Conservation (phyloP, 2,113 vertebrate species). For the Chamaea fasciata region DNA sequence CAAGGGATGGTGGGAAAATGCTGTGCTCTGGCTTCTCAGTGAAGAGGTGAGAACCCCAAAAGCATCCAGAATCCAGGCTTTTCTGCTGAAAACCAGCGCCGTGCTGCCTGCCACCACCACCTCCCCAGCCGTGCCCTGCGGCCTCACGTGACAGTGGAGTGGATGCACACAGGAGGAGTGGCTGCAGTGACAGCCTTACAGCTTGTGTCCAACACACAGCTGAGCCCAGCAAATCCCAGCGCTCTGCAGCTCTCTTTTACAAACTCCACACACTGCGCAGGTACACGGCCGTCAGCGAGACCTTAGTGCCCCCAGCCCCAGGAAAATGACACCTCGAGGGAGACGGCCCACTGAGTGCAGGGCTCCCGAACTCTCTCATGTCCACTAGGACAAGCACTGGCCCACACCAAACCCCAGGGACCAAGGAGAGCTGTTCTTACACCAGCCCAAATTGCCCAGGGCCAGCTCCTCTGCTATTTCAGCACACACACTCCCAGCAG, state of each 20-base stretch:
- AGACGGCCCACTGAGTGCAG: accelerated
- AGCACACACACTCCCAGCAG: background rate
- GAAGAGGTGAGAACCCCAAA: background rate
- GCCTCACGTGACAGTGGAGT: background rate
- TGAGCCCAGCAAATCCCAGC: conserved; percentile 41
- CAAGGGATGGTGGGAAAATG: background rate
- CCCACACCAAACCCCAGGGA: background rate
- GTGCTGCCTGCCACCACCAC: background rate
- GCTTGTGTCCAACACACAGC: conserved; percentile 15
- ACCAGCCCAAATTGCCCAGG: background rate
- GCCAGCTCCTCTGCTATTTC: background rate
- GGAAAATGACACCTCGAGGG: background rate
- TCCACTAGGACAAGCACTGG: background rate
- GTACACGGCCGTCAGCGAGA: background rate
- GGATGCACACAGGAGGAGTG: conserved; percentile 51
- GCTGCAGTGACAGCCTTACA: conserved; percentile 34
- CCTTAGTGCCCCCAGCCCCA: accelerated
- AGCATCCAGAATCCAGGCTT: background rate
- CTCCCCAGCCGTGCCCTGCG: background rate
- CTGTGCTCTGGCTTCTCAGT: accelerated
- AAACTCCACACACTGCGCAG: conserved; percentile 18
- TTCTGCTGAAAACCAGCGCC: accelerated
- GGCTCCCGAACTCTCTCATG: accelerated
- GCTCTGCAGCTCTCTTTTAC: conserved; percentile 47
- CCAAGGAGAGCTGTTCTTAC: background rate